Base-by-base conservation (phyloP, 1,140 invertebrate genomes). In the Drosophila pandora region DNA sequence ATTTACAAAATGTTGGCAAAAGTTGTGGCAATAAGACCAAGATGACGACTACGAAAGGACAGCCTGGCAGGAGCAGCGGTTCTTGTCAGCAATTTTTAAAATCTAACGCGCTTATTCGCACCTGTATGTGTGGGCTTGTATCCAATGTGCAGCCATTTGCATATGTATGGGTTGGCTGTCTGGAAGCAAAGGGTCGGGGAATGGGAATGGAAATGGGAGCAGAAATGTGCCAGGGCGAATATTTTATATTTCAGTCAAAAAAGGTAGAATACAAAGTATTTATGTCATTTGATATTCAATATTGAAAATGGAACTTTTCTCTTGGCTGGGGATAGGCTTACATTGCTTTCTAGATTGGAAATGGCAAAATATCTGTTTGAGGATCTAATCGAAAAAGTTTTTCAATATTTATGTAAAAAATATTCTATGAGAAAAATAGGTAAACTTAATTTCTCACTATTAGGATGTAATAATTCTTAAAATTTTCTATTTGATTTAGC, bases 1-100 rank as follows among this genome's bases (percentile, higher is more conserved):
- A 82, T 87, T 87, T 85, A 78, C 69, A 67, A 82, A 85, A 81
- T 71, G 82, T 83, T 87, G 73, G 57, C 67, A 76, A 76, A 79
- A 79, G 72, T 76, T 79, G 76, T 52, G 68, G 82, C 64, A 82
- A 82, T 82, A 87, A 82, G 78, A 79, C 50, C 72, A 63, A 81
- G 69, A 57, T 70, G 65, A 76, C 60, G 70, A 49, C 79, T 48
- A 61, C 50, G 68, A 22, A 67, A 52, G 23, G 10, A 10, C n/a
- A 39, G 57, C 67, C 32, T 28, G 53, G 30, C 12, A 53, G 45
- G 21, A 52, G 50, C 12, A 32, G 32, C 21, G 28, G 55, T 45
- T 48, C 74, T 60, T 74, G 57, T 45, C 81, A 74, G 58, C 76
- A 60, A 71, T 75, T 85, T 79, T 76, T 68, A 41, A 85, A 78